Evolutionary conservation across 2,888 invertebrate species (phyloP).

Genomic region (Panorpa germanica): DNA sequence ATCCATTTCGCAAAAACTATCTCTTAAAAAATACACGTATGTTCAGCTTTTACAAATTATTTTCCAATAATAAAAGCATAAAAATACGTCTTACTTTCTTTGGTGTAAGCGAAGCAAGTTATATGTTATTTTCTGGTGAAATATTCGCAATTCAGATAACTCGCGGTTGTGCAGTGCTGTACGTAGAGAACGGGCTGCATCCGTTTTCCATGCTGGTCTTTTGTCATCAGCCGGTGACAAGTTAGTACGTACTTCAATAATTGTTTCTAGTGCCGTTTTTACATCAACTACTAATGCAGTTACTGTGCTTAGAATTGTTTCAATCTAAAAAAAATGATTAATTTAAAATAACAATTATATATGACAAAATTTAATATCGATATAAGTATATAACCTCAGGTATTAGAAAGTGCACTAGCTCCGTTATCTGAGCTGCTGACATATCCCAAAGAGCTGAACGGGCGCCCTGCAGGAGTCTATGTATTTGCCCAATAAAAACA

Average conservation of each 20-base stretch:
- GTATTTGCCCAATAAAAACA: constrained; percentile 40
- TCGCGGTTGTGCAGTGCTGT: constrained; percentile 31
- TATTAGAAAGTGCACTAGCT: constrained; percentile 42
- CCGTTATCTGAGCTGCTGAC: constrained; percentile 33
- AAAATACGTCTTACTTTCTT: constrained; percentile 28
- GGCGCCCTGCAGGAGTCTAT: constrained; percentile 35
- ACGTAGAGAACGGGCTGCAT: constrained; percentile 18
- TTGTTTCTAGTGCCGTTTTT: constrained; percentile 37
- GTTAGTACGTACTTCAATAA: constrained; percentile 33
- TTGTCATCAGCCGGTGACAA: no score
- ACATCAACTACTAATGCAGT: constrained; percentile 36
- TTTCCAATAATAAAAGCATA: background rate
- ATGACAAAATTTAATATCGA: background rate
- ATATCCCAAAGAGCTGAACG: constrained; percentile 36
- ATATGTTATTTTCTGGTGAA: constrained; percentile 32
- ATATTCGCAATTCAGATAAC: constrained; percentile 30
- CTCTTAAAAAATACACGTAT: constrained; percentile 24
- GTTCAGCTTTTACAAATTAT: constrained; percentile 3
- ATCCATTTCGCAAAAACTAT: constrained; percentile 38
- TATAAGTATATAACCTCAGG: constrained; percentile 31
- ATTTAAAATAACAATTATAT: constrained; percentile 5
- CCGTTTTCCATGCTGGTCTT: no score
- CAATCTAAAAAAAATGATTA: constrained; percentile 28
- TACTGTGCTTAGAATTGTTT: constrained; percentile 35
- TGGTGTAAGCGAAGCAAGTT: constrained; percentile 30